Base-by-base conservation (phyloP, 2,888 invertebrate species). In the Pheosia gnoma region DNA sequence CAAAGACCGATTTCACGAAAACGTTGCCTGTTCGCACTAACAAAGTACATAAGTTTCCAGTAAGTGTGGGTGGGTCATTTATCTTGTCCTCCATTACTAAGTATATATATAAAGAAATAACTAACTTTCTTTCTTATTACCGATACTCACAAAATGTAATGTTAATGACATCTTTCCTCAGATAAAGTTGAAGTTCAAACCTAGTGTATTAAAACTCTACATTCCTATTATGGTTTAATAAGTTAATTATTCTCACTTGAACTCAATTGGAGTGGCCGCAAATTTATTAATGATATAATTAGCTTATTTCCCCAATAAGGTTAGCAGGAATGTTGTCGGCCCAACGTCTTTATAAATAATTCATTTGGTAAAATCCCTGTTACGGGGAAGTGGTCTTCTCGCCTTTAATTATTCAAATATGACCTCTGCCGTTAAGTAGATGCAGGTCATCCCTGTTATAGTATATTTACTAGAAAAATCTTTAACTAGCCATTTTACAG, bases 331-430 rank as follows among this genome's bases (percentile, higher is more conserved):
- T 66, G 61, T 59, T 62, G 60, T 64, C 59, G 59, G 60, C 62
- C 61, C 62, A 25, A 52, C 38, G 53, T 56, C 11, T 59, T 62
- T 68, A 69, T 72, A 62, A 71, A 72, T 66, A 59, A 72, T 70
- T 70, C 66, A 63, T 54, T 53, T 55, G 52, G 55, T 66, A 66
- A 74, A 74, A 74, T 70, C 64, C 62, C 61, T 63, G 65, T 59
- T 60, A 60, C 60, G 62, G 41, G 54, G 67, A 68, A 68, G 62
- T 66, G 65, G 66, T 61, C 61, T 62, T 45, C 58, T 56, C 57
- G 54, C 55, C 58, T 62, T 73, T 60, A 74, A 74, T 74, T 66
- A 74, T 72, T 74, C 70, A 74, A 57, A 45, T 39, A 59, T 60
- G 64, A 62, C 43, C 60, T 59, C 63, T 58, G 62, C 57, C 37